A percentile compares a stretch with the other conserved stretches of the same genome.
Evolutionary conservation across 35 echinoderm and acorn worm species (phyloP).

Genomic region (Ptychodera flava): DNA sequence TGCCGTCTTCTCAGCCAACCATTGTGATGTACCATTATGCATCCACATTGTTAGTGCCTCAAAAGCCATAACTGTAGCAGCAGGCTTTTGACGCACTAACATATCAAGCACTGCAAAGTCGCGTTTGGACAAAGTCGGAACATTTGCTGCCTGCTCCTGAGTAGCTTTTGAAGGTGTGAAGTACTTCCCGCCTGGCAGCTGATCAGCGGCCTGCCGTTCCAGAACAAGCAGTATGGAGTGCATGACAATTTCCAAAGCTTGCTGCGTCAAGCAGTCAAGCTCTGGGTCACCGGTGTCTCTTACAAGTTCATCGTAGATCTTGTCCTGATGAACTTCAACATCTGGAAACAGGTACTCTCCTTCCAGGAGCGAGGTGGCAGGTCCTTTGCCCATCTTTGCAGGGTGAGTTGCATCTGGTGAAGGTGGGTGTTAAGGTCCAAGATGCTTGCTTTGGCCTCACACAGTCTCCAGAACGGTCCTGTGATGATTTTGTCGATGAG

Average conservation of each 20-base stretch:
- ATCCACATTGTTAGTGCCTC: constrained; percentile 59
- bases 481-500: constrained; percentile 32
- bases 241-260: constrained; percentile 45
- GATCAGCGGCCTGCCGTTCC: constrained; percentile 43
- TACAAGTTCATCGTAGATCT: background rate
- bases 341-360: background rate
- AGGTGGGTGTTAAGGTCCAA: background rate
- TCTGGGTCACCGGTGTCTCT: constrained; percentile 20
- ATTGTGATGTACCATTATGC: constrained; percentile 20
- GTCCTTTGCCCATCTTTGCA: too few species aligned
- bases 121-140: constrained; percentile 39
- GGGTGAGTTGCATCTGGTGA: background rate
- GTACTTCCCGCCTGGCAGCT: constrained; percentile 63
- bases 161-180: constrained; percentile 14
- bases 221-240: constrained; percentile 46
- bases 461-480: constrained; percentile 27
- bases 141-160: constrained; percentile 22
- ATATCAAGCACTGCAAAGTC: constrained; percentile 57
- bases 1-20: background rate
- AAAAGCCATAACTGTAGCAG: constrained; percentile 17
- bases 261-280: constrained; percentile 22
- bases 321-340: background rate
- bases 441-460: background rate
- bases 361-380: background rate
- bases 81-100: constrained; percentile 51